phyloP scores from a whole-genome alignment of 1,140 invertebrate genomes.

The Diprion similis region DNA sequence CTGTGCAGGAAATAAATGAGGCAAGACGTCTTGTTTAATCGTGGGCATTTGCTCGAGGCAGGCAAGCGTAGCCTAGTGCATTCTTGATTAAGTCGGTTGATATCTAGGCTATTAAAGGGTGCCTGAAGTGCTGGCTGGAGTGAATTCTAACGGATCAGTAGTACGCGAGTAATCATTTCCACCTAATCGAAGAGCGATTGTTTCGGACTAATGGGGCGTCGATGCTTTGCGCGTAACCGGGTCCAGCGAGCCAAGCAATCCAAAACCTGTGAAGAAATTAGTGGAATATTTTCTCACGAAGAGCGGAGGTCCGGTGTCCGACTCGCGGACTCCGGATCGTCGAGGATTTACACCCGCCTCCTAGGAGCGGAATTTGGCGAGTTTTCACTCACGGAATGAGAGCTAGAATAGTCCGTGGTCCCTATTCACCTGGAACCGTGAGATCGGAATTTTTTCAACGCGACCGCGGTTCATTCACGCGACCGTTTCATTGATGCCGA shows the following conservation, averaged over 20 bases:
- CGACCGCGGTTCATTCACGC: not conserved
- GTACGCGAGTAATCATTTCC: not conserved
- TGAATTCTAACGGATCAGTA: not conserved
- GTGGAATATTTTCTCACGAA: conserved; percentile 1
- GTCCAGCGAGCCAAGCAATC: no score
- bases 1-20: not conserved
- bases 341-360: not conserved
- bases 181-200: not conserved
- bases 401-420: not conserved
- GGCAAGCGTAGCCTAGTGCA: not conserved
- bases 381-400: not conserved
- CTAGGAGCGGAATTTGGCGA: not conserved
- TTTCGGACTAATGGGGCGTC: not conserved
- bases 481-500: not conserved
- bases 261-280: not conserved
- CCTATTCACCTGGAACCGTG: not conserved
- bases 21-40: not conserved
- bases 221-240: not conserved
- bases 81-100: not conserved
- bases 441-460: not conserved
- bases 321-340: not conserved
- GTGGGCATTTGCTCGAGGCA: not conserved
- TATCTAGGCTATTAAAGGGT: not conserved
- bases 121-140: not conserved
- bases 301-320: not conserved